Base-by-base conservation (phyloP, 2,888 invertebrate species). In the Pollenia amentaria region DNA sequence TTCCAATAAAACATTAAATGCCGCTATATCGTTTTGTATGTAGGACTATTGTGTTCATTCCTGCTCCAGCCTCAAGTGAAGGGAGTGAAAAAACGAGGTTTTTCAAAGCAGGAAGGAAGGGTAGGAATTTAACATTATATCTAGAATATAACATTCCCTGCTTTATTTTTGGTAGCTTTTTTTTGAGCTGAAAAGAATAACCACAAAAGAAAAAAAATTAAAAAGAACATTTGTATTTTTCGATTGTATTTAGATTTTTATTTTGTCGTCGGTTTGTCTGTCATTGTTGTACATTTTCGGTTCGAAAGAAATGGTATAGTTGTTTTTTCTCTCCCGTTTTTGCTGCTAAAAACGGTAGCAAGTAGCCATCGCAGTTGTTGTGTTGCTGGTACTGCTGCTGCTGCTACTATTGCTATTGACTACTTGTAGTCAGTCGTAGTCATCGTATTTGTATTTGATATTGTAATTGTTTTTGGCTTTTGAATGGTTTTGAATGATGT, bases 1-100 rank as follows among this genome's bases (percentile, higher is more conserved):
- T 91, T 91, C 91, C 91, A 91, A 89, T 90, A 90, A 91, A 87
- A 87, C 87, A 81, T 81, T 77, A 80, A 77, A 81, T 80, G 87
- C 84, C 84, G 80, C 84, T 84, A 42, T 21, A 53, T 80, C 40
- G 40, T 48, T 62, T 21, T 40, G 53, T 70, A 14, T 42, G 46
- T 18, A 60, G 16, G 44, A 38, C 55, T 65, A 55, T 51, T 69
- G 79, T 82, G 75, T 38, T 38, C 11, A 38, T 60, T 38, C 11
- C 40, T 40, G 11, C 40, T 62, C 4, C 3, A 29, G 29, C 29
- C 29, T 29, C 29, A 29, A 29, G 38, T 38, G n/a, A 42, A 70
- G 18, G 40, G 44, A 55, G 14, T 3, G 55, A 42, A 44, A 55
- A 14, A 9, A 14, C 0, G 16, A 6, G 8, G 38, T 18, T 18